These are phyloP conservation scores for Calliopum simillimum DNA, from an alignment of 2,888 invertebrate species.

Conservation along the genomic window DNA sequence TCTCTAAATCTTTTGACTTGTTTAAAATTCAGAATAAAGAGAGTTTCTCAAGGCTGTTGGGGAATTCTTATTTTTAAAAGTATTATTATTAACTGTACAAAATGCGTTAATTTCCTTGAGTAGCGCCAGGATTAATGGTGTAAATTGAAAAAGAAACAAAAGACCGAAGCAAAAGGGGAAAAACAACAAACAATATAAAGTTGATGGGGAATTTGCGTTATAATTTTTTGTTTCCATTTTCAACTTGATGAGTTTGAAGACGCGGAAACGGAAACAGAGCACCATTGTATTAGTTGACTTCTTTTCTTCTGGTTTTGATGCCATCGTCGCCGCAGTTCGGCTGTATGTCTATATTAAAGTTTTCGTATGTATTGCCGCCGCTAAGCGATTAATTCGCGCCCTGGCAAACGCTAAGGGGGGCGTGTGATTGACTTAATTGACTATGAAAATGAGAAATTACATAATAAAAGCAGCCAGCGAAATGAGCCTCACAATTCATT, in stretches of 20 bases:
- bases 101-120: conserved; percentile 1
- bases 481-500: conserved; percentile 25
- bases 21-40: too few species aligned
- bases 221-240: conserved; percentile 20
- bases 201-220: conserved; percentile 1
- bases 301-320: not conserved
- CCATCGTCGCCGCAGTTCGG: not conserved
- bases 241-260: conserved; percentile 26
- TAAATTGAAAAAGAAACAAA: not conserved
- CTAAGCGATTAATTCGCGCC: conserved; percentile 34
- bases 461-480: conserved; percentile 32
- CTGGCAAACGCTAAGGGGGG: conserved; percentile 58
- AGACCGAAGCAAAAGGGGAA: not conserved
- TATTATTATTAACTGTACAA: too few species aligned
- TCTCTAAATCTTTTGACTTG: too few species aligned
- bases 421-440: conserved; percentile 68
- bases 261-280: conserved; percentile 28
- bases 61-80: too few species aligned
- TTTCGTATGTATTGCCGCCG: conserved; percentile 12
- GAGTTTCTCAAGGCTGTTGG: too few species aligned
- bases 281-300: not conserved
- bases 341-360: conserved; percentile 29
- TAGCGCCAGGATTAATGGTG: not conserved
- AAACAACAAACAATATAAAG: not conserved
- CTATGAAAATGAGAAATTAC: conserved; percentile 67